Conservation (phyloP, 2,113 vertebrate species). For the Hippocampus abdominalis region DNA sequence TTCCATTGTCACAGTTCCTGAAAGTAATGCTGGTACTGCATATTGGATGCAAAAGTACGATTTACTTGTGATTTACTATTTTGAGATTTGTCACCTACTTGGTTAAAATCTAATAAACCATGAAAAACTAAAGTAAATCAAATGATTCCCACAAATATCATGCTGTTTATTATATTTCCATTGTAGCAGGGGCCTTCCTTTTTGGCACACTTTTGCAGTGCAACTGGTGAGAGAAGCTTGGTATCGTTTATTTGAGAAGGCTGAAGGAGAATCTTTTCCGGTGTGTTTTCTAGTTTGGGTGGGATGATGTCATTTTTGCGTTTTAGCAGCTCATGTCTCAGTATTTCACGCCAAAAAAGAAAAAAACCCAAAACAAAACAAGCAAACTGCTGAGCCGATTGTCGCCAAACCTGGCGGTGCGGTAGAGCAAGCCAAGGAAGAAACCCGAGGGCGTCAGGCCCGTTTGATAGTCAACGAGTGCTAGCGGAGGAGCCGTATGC, state of each 20-base stretch:
- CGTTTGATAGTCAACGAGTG: constrained; percentile 3
- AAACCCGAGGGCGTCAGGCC: background rate
- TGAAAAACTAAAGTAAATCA: background rate
- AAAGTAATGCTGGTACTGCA: background rate
- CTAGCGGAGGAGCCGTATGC: background rate
- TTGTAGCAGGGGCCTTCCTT: background rate
- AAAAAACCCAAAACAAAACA: background rate
- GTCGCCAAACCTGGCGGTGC: constrained; percentile 8
- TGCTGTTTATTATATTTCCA: background rate
- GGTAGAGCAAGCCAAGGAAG: constrained; percentile 1
- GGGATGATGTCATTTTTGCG: background rate
- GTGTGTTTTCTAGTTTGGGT: background rate
- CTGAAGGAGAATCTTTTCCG: background rate
- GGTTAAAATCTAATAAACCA: no score
- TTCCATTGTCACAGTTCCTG: background rate
- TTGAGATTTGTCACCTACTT: background rate
- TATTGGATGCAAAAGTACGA: background rate
- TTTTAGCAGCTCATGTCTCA: background rate
- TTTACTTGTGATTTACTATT: background rate
- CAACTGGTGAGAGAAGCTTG: background rate
- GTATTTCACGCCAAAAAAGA: background rate
- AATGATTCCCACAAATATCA: background rate
- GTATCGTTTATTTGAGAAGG: background rate
- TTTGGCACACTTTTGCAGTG: background rate
- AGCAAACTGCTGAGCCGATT: background rate